Conservation (phyloP, 2,113 vertebrate genomes). For the Crotalus helleri region DNA sequence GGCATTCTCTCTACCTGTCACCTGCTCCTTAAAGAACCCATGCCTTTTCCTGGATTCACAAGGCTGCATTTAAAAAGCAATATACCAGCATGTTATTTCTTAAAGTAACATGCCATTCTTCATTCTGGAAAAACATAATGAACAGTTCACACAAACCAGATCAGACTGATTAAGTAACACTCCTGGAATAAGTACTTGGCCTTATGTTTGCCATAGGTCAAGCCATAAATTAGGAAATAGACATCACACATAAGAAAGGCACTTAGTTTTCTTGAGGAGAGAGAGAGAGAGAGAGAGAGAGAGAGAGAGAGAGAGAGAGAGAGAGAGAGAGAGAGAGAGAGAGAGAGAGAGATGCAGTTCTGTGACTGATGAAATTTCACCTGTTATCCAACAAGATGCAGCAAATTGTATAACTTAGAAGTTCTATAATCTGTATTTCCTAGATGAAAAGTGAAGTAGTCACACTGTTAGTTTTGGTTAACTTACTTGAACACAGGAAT, state of each 20-base stretch:
- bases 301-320: not conserved
- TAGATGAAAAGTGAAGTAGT: no score
- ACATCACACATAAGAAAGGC: not conserved
- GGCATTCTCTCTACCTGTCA: not conserved
- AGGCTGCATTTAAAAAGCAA: not conserved
- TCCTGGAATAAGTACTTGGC: not conserved
- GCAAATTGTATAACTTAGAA: conserved; percentile 38
- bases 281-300: not conserved
- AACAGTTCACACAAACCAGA: not conserved
- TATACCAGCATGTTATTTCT: not conserved
- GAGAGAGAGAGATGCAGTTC: not conserved
- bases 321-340: not conserved
- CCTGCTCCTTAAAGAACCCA: not conserved
- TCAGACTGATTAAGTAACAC: not conserved
- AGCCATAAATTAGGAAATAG: not conserved
- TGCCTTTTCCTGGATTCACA: not conserved
- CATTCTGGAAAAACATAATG: not conserved
- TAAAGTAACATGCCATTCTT: not conserved
- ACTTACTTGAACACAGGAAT: conserved; percentile 2
- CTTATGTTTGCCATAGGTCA: not conserved
- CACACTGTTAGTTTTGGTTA: conserved; percentile 40
- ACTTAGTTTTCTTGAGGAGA: not conserved
- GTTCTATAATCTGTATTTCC: not conserved
- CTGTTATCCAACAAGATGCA: not conserved
- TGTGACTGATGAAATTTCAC: conserved; percentile 4